These are phyloP conservation scores for Mormoops blainvillei DNA, from an alignment of 2,113 vertebrate genomes.

Conservation along the genomic window DNA sequence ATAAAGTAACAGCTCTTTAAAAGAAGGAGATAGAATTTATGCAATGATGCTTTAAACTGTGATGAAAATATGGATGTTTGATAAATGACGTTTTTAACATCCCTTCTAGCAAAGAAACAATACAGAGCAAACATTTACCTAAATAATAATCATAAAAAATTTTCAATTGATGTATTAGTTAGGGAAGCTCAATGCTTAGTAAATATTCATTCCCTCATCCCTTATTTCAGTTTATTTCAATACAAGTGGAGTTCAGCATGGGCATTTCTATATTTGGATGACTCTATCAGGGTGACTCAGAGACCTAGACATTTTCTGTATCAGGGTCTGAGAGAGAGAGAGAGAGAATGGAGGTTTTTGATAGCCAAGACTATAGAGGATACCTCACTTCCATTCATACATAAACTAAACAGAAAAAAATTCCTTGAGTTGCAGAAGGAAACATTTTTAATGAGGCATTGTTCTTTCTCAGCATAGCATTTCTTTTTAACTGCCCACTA, in stretches of 20 bases:
- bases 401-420: not conserved
- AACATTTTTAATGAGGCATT: not conserved
- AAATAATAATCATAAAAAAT: not conserved
- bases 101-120: not conserved
- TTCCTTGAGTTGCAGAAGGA: not conserved
- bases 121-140: not conserved
- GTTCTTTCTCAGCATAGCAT: not conserved
- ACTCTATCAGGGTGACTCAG: not conserved
- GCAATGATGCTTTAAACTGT: not conserved
- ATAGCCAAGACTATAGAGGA: not conserved
- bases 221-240: not conserved
- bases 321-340: not conserved
- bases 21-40: not conserved
- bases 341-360: not conserved
- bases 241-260: not conserved
- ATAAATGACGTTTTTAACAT: slow-evolving; percentile 15
- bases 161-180: not conserved
- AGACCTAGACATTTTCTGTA: not conserved
- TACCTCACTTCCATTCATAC: not conserved
- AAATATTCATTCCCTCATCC: not conserved
- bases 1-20: not conserved
- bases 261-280: not conserved
- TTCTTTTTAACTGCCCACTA: not conserved
- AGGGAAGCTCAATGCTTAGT: not conserved
- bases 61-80: not conserved